Base-by-base conservation (phyloP, 2,797 vertebrate genomes). In the Alcedo atthis region DNA sequence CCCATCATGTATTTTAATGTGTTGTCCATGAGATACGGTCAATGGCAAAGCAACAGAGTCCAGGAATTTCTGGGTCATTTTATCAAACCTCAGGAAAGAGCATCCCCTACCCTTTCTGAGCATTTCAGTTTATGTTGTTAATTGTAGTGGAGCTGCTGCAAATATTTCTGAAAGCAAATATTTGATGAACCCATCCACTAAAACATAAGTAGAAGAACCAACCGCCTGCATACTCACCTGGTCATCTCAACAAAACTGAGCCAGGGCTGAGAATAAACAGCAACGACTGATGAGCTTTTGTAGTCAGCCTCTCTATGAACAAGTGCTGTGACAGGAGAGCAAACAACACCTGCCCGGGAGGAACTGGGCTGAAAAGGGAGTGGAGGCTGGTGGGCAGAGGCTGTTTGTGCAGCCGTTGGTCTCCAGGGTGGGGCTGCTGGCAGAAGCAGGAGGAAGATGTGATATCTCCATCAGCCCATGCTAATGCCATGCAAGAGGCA, bases 291-390 rank as follows among this genome's bases (percentile, higher is more conserved):
- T 3, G 51, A 77, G 88, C 87, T 79, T 93, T 94, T 94, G 95
- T 87, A 55, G 49, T 21, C 71, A 30, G 43, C 63, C 33, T 68
- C 77, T 76, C 58, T 43, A 32, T 2, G 30, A 71, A 57, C 55
- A 67, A 78, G 54, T 30, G 33, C 69, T 21, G 73, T 32, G 67
- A 30, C 45, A 80, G 58, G 46, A 93, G 64, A 81, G 86, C 89
- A 96, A 97, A 95, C 69, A 96, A 2, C 96, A 95, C 89, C 93
- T 95, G 94, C 66, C 45, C 2, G 22, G 74, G 89, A 89, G 70
- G 88, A 92, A 67, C 73, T 37, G 35, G 78, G 32, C 45, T 45
- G 84, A 30, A 85, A 88, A 82, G 83, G 68, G 49, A 87, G 81
- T 5, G 16, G 67, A 69, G 67, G 46, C 10, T 32, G 83, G 25